Conservation (phyloP, 2,888 invertebrate species). For the Brenthis ino region DNA sequence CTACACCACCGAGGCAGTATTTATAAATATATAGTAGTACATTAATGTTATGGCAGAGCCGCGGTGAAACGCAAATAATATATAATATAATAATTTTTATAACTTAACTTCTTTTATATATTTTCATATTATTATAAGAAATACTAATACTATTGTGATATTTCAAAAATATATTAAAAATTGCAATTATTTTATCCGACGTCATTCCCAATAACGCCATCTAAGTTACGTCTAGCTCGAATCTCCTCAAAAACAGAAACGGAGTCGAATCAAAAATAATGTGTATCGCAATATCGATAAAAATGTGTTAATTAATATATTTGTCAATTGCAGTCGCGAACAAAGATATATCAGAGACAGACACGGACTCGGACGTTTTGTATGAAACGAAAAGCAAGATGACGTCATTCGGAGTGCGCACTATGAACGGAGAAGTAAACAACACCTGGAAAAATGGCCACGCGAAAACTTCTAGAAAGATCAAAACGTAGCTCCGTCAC, state of each 20-base stretch:
- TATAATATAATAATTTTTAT: no score
- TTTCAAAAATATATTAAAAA: no score
- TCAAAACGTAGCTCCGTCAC: slow-evolving; percentile 68
- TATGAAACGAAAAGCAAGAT: slow-evolving; percentile 88
- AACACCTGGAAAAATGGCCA: slow-evolving; percentile 81
- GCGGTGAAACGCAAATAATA: no score
- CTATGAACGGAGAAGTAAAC: slow-evolving; percentile 72
- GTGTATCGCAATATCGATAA: neutral
- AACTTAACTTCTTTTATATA: no score
- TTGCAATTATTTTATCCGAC: neutral
- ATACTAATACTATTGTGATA: no score
- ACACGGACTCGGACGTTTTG: slow-evolving; percentile 92
- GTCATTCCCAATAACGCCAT: slow-evolving; percentile 15
- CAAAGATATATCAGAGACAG: slow-evolving; percentile 88
- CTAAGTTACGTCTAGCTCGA: neutral
- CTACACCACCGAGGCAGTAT: no score
- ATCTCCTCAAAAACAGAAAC: no score
- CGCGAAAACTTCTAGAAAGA: slow-evolving; percentile 65
- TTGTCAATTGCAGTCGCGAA: slow-evolving; percentile 75
- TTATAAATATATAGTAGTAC: no score
- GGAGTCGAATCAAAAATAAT: neutral
- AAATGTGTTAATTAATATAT: no score
- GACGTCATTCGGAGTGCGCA: slow-evolving; percentile 62
- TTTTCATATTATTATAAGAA: no score
- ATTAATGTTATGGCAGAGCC: no score